Percentiles rank a stretch among this genome's conserved stretches.
phyloP scores from a whole-genome alignment of 1,140 invertebrate genomes.

The Polyergus mexicanus region DNA sequence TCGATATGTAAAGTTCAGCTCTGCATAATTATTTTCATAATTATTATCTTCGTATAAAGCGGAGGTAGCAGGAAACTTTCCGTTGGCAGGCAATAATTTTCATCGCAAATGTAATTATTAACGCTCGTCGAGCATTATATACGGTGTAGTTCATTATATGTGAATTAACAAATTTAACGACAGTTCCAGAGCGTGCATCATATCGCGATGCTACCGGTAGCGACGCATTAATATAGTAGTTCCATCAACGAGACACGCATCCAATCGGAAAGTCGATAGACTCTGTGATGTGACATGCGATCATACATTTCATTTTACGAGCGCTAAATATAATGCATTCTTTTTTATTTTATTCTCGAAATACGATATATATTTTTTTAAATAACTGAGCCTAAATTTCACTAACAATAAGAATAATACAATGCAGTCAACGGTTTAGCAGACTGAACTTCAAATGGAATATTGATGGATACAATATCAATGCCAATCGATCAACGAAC shows the following conservation, averaged over 20 bases:
- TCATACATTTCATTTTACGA: constrained; percentile 49
- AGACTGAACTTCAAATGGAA: not conserved
- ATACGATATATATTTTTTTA: constrained; percentile 29
- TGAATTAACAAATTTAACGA: constrained; percentile 62
- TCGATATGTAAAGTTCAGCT: constrained; percentile 37
- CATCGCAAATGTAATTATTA: constrained; percentile 63
- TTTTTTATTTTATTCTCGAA: not conserved
- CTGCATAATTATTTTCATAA: constrained; percentile 61
- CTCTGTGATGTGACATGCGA: constrained; percentile 47
- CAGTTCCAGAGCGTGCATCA: constrained; percentile 51
- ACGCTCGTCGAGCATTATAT: constrained; percentile 47
- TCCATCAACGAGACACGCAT: constrained; percentile 46
- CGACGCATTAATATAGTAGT: constrained; percentile 33
- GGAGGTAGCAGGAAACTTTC: constrained; percentile 51
- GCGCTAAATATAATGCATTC: not conserved
- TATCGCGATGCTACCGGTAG: constrained; percentile 22
- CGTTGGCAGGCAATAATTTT: constrained; percentile 55
- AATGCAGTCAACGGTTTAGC: not conserved
- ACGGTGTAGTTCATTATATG: constrained; percentile 49
- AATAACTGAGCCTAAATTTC: constrained; percentile 18
- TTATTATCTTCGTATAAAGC: constrained; percentile 58
- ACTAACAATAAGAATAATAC: not conserved
- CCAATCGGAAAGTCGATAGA: constrained; percentile 70
- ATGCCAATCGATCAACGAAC: not conserved
- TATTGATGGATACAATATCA: not conserved